Base-by-base conservation (phyloP, 2,888 invertebrate species). In the Bombylius discolor region DNA sequence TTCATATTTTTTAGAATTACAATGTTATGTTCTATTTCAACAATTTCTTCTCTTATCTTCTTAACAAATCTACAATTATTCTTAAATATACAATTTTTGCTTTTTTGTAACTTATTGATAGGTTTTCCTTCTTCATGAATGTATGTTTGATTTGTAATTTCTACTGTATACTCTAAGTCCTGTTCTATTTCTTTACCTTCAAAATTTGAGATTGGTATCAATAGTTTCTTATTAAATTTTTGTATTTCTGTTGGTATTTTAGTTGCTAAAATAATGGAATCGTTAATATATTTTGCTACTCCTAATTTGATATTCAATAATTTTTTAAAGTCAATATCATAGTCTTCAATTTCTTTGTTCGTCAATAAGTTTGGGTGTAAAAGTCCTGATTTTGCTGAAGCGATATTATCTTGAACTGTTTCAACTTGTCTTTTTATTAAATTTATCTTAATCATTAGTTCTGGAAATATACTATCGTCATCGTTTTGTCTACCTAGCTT, bases 391-490 rank as follows among this genome's bases (percentile, higher is more conserved):
- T 44, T 57, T 31, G 53, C 53, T 32, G 53, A 53, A 36, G 46
- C 53, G 47, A 53, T 46, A 49, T 56, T 56, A 45, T 56, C 49
- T 53, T 56, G 56, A 33, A 56, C 23, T 53, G 47, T 51, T 53
- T 59, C 52, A 44, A 59, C 55, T 56, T 56, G 48, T 51, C 54
- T 56, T 49, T 50, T 53, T 47, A 56, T 39, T 45, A 56, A 49
- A 47, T 56, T 49, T 49, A 56, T 59, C 44, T 57, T 58, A 39
- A 50, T 44, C 11, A 57, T n/a, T 51, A 58, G 55, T 51, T 59
- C 53, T 48, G 23, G 23, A 47, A 39, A 39, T 51, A 11, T 9
- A 39, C 7, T 39, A 39, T 9, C 39, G 8, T 39, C 8, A 9
- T 44, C 13, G 44, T 13, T 44, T 9, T 44, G 11, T 44, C 5